phyloP scores from a whole-genome alignment of 1,140 invertebrate genomes.

The Eumeta japonica region DNA sequence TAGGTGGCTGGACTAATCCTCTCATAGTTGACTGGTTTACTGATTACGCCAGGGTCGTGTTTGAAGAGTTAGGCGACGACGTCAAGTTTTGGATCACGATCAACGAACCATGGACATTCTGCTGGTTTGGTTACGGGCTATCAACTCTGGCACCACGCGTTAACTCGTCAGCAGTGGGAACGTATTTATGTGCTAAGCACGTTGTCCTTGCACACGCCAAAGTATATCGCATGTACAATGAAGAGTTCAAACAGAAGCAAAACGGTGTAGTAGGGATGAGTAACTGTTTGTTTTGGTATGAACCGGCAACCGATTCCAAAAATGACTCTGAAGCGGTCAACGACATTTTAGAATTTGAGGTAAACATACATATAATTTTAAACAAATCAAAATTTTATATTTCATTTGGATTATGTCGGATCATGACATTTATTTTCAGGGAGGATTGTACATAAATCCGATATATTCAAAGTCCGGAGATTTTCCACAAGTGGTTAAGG shows the following conservation, averaged over 20 bases:
- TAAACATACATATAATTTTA: conserved; percentile 9
- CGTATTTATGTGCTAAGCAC: conserved; percentile 62
- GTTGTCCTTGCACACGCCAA: conserved; percentile 62
- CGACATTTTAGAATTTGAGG: conserved; percentile 26
- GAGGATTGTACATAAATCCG: conserved; percentile 23
- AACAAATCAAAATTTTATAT: neutral
- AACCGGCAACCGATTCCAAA: conserved; percentile 17
- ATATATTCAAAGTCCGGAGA: conserved; percentile 49
- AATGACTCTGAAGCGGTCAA: conserved; percentile 22
- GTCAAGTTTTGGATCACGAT: conserved; percentile 52
- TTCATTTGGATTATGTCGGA: neutral
- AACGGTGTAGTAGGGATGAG: conserved; percentile 59
- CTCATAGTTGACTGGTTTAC: too few relatives aligned
- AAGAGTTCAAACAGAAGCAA: conserved; percentile 59
- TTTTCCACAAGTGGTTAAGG: conserved; percentile 40
- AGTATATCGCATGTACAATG: conserved; percentile 64
- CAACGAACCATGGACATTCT: conserved; percentile 46
- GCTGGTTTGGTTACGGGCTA: conserved; percentile 54
- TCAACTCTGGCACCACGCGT: conserved; percentile 52
- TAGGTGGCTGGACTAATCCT: too few relatives aligned
- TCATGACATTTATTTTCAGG: conserved; percentile 33
- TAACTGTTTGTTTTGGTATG: conserved; percentile 33
- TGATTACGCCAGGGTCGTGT: too few relatives aligned
- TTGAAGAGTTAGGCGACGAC: too few relatives aligned
- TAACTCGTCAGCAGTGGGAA: conserved; percentile 49